phyloP scores from a whole-genome alignment of 2,113 vertebrate species.

The Strigops habroptila region DNA sequence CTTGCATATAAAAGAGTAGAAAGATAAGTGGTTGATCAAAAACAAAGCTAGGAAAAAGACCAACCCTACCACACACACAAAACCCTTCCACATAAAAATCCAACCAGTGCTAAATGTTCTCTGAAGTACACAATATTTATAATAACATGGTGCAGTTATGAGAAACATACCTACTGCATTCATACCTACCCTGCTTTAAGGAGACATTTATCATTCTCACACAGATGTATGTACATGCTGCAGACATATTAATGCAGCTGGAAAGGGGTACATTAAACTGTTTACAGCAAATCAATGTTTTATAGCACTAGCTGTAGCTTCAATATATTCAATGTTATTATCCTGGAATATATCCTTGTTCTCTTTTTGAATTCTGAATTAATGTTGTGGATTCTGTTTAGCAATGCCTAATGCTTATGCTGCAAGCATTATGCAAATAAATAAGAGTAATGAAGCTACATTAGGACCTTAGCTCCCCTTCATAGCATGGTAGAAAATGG shows the following conservation, averaged over 20 bases:
- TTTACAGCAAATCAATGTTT: conserved; percentile 24
- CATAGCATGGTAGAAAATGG: not conserved
- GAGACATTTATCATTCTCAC: not conserved
- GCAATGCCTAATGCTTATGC: conserved; percentile 13
- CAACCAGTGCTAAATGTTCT: not conserved
- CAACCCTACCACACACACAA: not conserved
- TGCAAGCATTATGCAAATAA: conserved; percentile 20
- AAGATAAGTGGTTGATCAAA: not conserved
- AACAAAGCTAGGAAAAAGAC: not conserved
- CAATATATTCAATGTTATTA: not conserved
- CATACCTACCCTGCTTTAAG: not conserved
- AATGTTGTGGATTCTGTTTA: not conserved
- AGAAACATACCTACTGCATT: not conserved
- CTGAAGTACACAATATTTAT: not conserved
- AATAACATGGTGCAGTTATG: not conserved
- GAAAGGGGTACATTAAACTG: conserved; percentile 16
- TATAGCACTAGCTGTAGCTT: not conserved
- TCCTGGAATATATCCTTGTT: not conserved
- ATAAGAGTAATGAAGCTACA: not conserved
- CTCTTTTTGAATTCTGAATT: conserved; percentile 24
- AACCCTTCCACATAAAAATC: not conserved
- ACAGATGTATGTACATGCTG: not conserved
- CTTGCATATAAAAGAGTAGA: not conserved
- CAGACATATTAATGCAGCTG: conserved; percentile 8
- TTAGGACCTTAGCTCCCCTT: not conserved